A percentile compares a stretch with the other conserved stretches of the same genome.
Conservation (phyloP, 2,797 vertebrate genomes). For the Eulemur albifrons region DNA sequence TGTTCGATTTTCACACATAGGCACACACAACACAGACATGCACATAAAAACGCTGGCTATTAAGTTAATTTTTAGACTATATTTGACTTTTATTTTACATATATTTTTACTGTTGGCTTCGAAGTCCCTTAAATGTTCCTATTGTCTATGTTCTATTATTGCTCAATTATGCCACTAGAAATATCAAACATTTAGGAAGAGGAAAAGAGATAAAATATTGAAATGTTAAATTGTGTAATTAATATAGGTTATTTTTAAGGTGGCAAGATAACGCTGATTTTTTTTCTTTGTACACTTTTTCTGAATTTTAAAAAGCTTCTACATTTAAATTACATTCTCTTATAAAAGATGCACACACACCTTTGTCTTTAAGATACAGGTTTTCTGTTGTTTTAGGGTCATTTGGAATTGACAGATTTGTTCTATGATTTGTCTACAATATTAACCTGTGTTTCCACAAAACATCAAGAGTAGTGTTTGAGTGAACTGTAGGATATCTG, state of each 20-base stretch:
- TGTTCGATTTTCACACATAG: not conserved
- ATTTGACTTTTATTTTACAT: not conserved
- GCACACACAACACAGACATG: not conserved
- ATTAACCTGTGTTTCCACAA: not conserved
- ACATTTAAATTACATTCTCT: not conserved
- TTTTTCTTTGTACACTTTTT: not conserved
- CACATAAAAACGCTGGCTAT: accelerated
- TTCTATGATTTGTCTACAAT: too few relatives aligned
- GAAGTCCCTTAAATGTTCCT: not conserved
- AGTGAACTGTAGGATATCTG: not conserved
- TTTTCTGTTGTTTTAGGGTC: not conserved
- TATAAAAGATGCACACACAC: not conserved
- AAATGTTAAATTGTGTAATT: accelerated
- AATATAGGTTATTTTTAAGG: not conserved
- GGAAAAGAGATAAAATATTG: accelerated
- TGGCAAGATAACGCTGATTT: too few relatives aligned
- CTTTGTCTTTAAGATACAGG: not conserved
- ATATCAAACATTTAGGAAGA: accelerated
- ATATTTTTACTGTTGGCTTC: not conserved
- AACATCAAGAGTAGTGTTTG: not conserved
- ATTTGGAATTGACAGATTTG: not conserved
- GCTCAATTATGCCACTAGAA: not conserved
- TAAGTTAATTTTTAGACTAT: not conserved
- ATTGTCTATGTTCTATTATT: too few relatives aligned
- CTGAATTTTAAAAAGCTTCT: too few relatives aligned